phyloP scores from a whole-genome alignment of 2,888 invertebrate species.

The Conops quadrifasciatus region DNA sequence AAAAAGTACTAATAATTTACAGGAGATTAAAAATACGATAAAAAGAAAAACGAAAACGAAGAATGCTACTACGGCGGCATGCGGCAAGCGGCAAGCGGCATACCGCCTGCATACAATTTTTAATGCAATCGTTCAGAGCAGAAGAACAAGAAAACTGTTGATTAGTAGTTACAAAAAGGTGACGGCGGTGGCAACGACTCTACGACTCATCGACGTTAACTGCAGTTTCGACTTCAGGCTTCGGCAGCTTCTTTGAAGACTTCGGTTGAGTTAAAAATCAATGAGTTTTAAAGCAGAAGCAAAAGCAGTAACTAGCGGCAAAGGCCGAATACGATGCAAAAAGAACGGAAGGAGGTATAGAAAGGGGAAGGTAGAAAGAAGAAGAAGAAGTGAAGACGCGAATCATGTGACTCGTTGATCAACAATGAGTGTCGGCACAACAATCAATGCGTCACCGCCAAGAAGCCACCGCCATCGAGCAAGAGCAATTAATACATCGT shows the following conservation, averaged over 20 bases:
- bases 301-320: not conserved
- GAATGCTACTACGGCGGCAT: not conserved
- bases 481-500: not conserved
- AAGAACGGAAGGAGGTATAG: slow-evolving; percentile 2
- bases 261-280: slow-evolving; percentile 11
- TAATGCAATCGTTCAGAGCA: slow-evolving; percentile 19
- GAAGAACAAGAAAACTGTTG: slow-evolving; percentile 16
- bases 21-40: not conserved
- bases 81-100: no score
- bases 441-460: not conserved
- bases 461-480: not conserved
- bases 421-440: slow-evolving; percentile 2
- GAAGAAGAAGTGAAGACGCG: not conserved
- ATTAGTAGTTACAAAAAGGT: slow-evolving; percentile 22
- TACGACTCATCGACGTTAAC: not conserved
- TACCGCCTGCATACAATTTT: not conserved
- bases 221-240: no score
- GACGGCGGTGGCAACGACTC: not conserved
- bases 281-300: slow-evolving; percentile 11
- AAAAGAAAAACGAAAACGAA: not conserved
- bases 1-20: not conserved
- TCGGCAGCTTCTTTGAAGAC: not conserved
- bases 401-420: not conserved
- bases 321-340: not conserved
- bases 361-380: slow-evolving; percentile 1